A percentile compares a stretch with the other conserved stretches of the same genome.
These are phyloP conservation scores for Chondrilla cf. caribensis DNA, from an alignment of 37 sponge, comb jelly and placozoan genomes.

Conservation along the genomic window DNA sequence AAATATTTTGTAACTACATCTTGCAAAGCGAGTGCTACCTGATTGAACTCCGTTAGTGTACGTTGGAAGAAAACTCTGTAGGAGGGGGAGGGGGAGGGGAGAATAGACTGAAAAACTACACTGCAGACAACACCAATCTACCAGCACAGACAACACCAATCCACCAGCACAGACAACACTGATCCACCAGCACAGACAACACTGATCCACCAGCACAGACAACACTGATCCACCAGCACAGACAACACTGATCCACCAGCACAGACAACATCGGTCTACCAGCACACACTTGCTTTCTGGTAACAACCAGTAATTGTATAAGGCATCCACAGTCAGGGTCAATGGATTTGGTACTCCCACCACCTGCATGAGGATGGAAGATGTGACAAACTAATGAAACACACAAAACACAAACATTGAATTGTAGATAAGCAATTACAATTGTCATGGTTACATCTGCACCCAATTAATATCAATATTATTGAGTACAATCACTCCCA, in stretches of 20 bases:
- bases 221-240: background rate
- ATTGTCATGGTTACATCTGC: too few relatives aligned
- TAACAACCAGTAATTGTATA: background rate
- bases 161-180: background rate
- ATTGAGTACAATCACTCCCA: too few relatives aligned
- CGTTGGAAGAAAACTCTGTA: background rate
- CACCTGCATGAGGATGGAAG: background rate
- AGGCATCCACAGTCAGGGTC: background rate
- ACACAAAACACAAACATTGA: too few relatives aligned
- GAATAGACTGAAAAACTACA: too few relatives aligned
- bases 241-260: background rate
- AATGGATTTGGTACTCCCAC: background rate
- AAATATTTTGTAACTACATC: background rate
- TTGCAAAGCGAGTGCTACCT: background rate
- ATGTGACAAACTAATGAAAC: too few relatives aligned
- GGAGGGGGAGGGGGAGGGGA: background rate
- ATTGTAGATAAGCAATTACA: too few relatives aligned
- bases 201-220: background rate
- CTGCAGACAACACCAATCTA: too few relatives aligned
- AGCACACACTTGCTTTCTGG: background rate
- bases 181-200: background rate
- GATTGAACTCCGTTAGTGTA: background rate
- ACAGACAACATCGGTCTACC: background rate
- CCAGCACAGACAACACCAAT: too few relatives aligned
- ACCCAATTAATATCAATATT: too few relatives aligned